Conservation (phyloP, 2,888 invertebrate genomes). For the Machimus rusticus region DNA sequence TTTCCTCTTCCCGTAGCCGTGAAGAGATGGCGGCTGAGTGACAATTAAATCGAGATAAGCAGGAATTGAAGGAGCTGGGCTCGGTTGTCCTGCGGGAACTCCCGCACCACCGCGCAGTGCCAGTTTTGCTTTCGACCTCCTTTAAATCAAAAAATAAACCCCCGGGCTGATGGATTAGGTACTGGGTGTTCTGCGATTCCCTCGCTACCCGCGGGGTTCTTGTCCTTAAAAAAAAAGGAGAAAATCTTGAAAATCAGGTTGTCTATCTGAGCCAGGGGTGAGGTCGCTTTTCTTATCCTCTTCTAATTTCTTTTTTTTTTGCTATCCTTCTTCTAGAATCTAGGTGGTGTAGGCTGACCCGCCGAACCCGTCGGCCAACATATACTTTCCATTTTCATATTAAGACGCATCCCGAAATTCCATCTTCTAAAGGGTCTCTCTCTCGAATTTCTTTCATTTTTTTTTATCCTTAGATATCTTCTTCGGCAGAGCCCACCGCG, state of each 20-base stretch:
- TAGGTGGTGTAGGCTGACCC: background rate
- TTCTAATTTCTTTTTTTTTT: background rate
- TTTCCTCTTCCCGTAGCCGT: background rate
- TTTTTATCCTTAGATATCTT: background rate
- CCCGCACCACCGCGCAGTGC: background rate
- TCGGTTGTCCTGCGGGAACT: background rate
- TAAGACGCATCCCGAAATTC: background rate
- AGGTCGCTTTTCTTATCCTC: background rate
- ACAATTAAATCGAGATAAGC: conserved; percentile 47
- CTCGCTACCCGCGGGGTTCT: background rate
- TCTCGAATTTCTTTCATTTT: background rate
- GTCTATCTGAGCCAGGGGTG: background rate
- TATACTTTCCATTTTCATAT: conserved; percentile 29
- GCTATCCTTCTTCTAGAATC: background rate
- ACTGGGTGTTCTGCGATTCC: background rate
- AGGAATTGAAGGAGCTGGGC: conserved; percentile 16
- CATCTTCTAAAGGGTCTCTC: background rate
- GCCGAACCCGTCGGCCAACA: background rate
- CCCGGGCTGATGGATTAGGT: background rate
- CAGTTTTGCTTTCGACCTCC: background rate
- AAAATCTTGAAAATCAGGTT: background rate
- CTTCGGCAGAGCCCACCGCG: background rate
- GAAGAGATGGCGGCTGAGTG: conserved; percentile 45
- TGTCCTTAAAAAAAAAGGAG: background rate
- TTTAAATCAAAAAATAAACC: conserved; percentile 27